Percentiles rank a stretch among this genome's conserved stretches.
Evolutionary conservation across 2,888 invertebrate genomes (phyloP).

Genomic region (Macaria liturata): DNA sequence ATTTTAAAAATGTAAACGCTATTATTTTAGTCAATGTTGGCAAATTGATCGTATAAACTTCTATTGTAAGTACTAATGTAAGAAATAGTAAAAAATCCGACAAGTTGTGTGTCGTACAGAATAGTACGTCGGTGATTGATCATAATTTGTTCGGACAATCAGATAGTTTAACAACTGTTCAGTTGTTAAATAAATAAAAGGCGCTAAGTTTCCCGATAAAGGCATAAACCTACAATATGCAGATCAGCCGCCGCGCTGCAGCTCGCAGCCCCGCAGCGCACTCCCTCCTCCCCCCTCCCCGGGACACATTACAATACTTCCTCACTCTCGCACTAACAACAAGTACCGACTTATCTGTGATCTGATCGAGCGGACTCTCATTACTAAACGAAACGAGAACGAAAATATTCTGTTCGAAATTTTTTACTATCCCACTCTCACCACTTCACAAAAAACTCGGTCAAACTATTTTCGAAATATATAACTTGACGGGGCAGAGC

Average conservation of each 20-base stretch:
- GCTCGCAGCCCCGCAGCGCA: constrained; percentile 64
- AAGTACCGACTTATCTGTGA: too few species aligned
- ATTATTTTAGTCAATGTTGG: constrained; percentile 33
- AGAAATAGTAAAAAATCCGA: constrained; percentile 23
- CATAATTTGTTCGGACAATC: constrained; percentile 38
- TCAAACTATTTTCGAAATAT: constrained; percentile 37
- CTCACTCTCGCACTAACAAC: constrained; percentile 66
- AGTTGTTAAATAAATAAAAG: constrained; percentile 44
- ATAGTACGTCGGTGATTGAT: constrained; percentile 13
- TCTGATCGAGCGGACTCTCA: too few species aligned
- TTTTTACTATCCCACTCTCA: too few species aligned
- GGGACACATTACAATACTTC: constrained; percentile 53
- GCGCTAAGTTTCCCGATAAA: constrained; percentile 51
- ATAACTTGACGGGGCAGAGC: constrained; percentile 58
- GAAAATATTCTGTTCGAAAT: too few species aligned
- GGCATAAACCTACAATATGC: constrained; percentile 73
- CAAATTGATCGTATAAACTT: constrained; percentile 31
- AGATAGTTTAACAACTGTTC: constrained; percentile 38
- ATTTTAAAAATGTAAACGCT: constrained; percentile 32
- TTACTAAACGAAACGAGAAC: too few species aligned
- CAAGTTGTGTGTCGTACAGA: constrained; percentile 11
- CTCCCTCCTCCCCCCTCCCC: constrained; percentile 47
- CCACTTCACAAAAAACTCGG: too few species aligned
- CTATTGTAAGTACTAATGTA: constrained; percentile 26
- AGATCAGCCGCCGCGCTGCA: constrained; percentile 59